Percentiles rank a stretch among this genome's conserved stretches.
These are phyloP conservation scores for Microcebus tavaratra DNA, from an alignment of 2,113 vertebrate genomes.

Conservation along the genomic window DNA sequence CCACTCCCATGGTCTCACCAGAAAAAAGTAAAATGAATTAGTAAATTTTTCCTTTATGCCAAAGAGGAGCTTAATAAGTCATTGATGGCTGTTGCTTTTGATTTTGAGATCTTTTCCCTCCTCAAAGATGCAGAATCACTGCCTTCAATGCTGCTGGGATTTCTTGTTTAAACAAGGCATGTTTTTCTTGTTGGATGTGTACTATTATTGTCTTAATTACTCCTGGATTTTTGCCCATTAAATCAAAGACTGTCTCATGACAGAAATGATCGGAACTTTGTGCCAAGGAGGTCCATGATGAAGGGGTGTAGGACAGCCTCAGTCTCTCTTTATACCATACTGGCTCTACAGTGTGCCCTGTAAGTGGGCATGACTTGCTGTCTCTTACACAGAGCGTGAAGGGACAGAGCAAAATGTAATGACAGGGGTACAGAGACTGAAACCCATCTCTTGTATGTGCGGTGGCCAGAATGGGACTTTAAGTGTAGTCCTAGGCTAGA, in stretches of 20 bases:
- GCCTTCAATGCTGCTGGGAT: slow-evolving; percentile 76
- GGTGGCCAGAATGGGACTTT: not conserved
- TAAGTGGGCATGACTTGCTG: not conserved
- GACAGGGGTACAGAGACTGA: not conserved
- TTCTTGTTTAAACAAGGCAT: slow-evolving; percentile 79
- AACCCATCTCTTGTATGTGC: not conserved
- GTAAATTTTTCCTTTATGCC: slow-evolving; percentile 74
- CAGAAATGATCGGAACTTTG: slow-evolving; percentile 77
- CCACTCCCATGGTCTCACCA: slow-evolving; percentile 62
- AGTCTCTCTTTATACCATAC: slow-evolving; percentile 66
- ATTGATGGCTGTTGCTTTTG: slow-evolving; percentile 77
- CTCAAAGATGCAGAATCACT: slow-evolving; percentile 62
- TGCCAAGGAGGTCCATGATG: slow-evolving; percentile 69
- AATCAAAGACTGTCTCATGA: slow-evolving; percentile 81
- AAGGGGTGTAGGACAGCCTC: slow-evolving; percentile 66
- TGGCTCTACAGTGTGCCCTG: not conserved
- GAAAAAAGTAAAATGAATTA: slow-evolving; percentile 66
- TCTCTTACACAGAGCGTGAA: not conserved
- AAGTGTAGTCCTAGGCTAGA: not conserved
- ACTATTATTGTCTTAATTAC: slow-evolving; percentile 84
- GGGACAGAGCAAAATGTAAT: not conserved
- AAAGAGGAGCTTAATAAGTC: slow-evolving; percentile 61
- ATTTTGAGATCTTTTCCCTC: slow-evolving; percentile 72
- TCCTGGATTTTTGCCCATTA: slow-evolving; percentile 82
- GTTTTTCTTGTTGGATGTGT: slow-evolving; percentile 82